Evolutionary conservation across 2,888 invertebrate species (phyloP), one percentile per base, ranked within the genome.

Genomic region (Nymphalis polychloros): DNA sequence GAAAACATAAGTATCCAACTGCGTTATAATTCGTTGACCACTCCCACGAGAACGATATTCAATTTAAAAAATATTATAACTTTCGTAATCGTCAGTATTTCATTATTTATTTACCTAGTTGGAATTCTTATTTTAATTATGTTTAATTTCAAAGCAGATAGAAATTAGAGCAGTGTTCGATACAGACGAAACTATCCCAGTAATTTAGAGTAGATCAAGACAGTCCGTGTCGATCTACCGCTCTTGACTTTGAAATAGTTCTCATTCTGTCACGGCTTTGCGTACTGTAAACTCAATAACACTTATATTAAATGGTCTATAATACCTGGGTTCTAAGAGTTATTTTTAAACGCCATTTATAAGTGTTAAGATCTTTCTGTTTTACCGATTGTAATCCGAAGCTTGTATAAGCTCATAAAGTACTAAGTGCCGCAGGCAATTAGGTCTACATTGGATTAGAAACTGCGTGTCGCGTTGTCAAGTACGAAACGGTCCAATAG

Each of bases 381-480:
- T 46, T 63, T 19, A 53, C 53, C 48, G 52, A 49, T 20, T 55
- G 59, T 31, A 35, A 67, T 64, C 31, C 47, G 50, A 60, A 50
- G 68, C 55, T 57, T 61, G 20, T 68, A 59, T 64, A 46, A 65
- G 67, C 71, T 66, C 63, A 67, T 60, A 71, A 71, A 69, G 69
- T 73, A 68, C 74, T 78, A 83, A 80, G 79, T 76, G 78, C 76
- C 73, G 59, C 55, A 53, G 74, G 79, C 77, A 75, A 76, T 83
- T 84, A 81, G 80, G 82, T 82, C 78, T 77, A 84, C 75, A 82
- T 85, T 84, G 76, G 77, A 77, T 79, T 79, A 79, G 69, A 71
- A 60, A 64, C 52, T 61, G 47, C 63, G 31, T 63, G 65, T 69
- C 62, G 72, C 64, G 64, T 69, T 59, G 72, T 67, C 71, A 70